phyloP scores from a whole-genome alignment of 2,888 invertebrate genomes.

The Tenthredo distinguenda region DNA sequence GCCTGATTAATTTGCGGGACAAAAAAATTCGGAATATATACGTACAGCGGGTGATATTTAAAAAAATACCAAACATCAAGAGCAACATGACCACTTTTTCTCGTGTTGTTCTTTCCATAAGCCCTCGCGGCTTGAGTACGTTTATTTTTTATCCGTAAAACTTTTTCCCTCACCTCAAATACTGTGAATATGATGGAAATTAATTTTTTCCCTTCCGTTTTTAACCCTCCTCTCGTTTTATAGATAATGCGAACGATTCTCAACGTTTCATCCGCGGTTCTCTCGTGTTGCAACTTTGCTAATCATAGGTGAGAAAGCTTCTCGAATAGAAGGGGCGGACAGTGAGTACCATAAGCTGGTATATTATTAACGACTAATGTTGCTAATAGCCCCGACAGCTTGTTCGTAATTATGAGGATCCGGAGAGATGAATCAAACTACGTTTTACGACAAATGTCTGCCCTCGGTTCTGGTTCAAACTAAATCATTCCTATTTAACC shows the following conservation, averaged over 20 bases:
- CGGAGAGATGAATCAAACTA: not conserved
- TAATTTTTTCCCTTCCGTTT: not conserved
- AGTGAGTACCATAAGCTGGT: slow-evolving; percentile 2
- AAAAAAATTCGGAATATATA: not conserved
- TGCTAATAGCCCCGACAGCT: not conserved
- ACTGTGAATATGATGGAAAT: not conserved
- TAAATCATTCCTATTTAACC: slow-evolving; percentile 29
- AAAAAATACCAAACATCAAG: not conserved
- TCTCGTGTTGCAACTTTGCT: not conserved
- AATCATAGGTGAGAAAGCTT: not conserved
- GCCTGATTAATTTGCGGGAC: not conserved
- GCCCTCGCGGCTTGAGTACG: not conserved
- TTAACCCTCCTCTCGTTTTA: not conserved
- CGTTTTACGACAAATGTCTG: not conserved
- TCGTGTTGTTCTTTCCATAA: not conserved
- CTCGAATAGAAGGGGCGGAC: not conserved
- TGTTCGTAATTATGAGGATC: not conserved
- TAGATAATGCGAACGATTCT: not conserved
- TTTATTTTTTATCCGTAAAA: not conserved
- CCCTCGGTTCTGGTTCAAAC: not conserved
- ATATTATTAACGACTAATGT: not conserved
- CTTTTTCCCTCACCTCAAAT: not conserved
- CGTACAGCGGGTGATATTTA: not conserved
- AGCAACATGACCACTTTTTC: not conserved
- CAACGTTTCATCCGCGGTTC: not conserved